Base-by-base conservation (phyloP, 2,888 invertebrate species). In the Calameuta pallipes region DNA sequence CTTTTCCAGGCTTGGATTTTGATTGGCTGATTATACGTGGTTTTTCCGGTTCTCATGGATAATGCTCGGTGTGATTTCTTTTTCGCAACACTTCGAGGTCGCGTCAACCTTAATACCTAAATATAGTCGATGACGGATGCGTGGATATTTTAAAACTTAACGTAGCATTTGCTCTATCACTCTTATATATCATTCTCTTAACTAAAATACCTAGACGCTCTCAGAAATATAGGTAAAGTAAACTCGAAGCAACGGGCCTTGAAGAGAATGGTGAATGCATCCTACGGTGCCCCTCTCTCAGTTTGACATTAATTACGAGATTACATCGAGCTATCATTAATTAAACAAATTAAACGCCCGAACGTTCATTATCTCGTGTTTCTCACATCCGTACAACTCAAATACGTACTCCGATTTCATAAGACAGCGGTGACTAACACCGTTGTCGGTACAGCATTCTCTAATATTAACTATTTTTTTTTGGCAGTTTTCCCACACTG, bases 151-250 rank as follows among this genome's bases (percentile, higher is more conserved):
- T 81, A 77, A 82, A 83, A 82, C 69, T 74, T 82, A 78, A 80
- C 77, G 79, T 77, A 75, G 70, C 75, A 68, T 56, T 78, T 35
- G 78, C 37, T 79, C 34, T 30, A 37, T 76, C 83, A 81, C 75
- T 79, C 81, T 79, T 81, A 79, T 76, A 34, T 76, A 73, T 75
- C 69, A 36, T 79, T 78, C 76, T 75, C 75, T 80, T 76, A 81
- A 83, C 79, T 82, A 83, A 82, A 82, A 34, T 80, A 81, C 69
- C 79, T 79, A 76, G 79, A 78, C 75, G 77, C 70, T 79, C 71
- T 80, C 79, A 81, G 74, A 74, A 23, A 35, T 35, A 23, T 34
- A 74, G 74, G 13, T 74, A 35, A 74, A 76, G 30, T 30, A 73
- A 73, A 78, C 76, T 76, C 76, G 36, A 78, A 73, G 73, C 71